Conservation (phyloP, 2,113 vertebrate species). For the Oplegnathus fasciatus region DNA sequence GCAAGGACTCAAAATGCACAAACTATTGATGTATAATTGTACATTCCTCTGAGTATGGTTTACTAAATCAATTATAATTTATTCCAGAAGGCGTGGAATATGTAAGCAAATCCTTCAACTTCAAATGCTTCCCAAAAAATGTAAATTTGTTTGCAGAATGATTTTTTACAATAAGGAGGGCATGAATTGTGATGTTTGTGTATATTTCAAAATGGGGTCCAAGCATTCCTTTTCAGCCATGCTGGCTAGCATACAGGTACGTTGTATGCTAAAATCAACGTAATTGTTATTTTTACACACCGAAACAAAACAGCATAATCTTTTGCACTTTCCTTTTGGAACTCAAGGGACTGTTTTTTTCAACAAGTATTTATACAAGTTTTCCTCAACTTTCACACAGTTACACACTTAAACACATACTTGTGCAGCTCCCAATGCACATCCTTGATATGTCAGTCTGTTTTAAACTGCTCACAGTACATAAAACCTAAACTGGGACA, state of each 20-base stretch:
- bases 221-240: not conserved
- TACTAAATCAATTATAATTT: conserved; percentile 38
- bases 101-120: not conserved
- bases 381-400: not conserved
- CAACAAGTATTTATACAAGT: not conserved
- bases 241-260: not conserved
- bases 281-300: not conserved
- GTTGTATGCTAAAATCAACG: not conserved
- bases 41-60: conserved; percentile 9
- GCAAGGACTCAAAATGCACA: conserved; percentile 20
- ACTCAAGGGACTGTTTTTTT: not conserved
- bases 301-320: not conserved
- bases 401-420: not conserved
- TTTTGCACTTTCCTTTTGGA: not conserved
- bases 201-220: not conserved
- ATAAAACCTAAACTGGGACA: conserved; percentile 24
- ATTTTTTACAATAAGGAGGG: not conserved
- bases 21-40: conserved; percentile 8
- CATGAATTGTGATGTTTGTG: not conserved
- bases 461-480: not conserved
- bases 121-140: not conserved
- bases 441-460: conserved; percentile 14
- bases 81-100: conserved; percentile 17
- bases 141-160: not conserved
- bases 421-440: not conserved